A percentile compares a stretch with the other conserved stretches of the same genome.
Evolutionary conservation across 2,888 invertebrate genomes (phyloP).

Genomic region (Leucania comma): DNA sequence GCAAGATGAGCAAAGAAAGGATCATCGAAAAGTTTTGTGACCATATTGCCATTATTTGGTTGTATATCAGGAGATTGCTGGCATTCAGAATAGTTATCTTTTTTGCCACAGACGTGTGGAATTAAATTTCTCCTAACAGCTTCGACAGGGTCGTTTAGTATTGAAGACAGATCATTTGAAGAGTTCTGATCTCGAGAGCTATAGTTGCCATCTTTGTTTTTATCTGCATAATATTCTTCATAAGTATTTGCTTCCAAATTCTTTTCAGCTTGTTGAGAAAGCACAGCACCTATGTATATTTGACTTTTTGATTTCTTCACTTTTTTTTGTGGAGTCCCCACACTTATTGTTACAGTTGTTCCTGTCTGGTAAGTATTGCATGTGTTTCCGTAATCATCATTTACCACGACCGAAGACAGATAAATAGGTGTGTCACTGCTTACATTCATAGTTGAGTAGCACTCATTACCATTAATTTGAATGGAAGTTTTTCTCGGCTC

Average conservation of each 20-base stretch:
- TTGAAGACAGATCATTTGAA: conserved; percentile 86
- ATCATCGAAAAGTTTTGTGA: conserved; percentile 92
- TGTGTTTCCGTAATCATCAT: conserved; percentile 88
- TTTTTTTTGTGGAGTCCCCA: conserved; percentile 88
- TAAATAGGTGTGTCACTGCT: conserved; percentile 93
- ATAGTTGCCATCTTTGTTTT: conserved; percentile 64
- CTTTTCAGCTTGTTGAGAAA: conserved; percentile 75
- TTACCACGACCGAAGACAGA: conserved; percentile 94
- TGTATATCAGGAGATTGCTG: conserved; percentile 60
- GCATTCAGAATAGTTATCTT: conserved; percentile 71
- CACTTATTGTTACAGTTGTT: conserved; percentile 92
- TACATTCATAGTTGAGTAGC: conserved; percentile 94
- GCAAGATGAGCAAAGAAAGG: conserved; percentile 92
- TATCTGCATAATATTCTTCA: conserved; percentile 84
- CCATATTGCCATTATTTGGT: conserved; percentile 85
- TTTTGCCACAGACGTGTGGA: conserved; percentile 94
- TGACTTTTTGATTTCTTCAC: conserved; percentile 87
- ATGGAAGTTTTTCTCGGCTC: conserved; percentile 92
- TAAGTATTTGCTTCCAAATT: conserved; percentile 80
- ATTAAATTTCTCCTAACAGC: conserved; percentile 94
- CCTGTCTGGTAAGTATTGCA: conserved; percentile 88
- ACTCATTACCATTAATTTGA: conserved; percentile 94
- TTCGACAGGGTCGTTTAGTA: conserved; percentile 94
- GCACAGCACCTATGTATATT: conserved; percentile 87
- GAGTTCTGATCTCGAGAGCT: conserved; percentile 61